phyloP scores from a whole-genome alignment of 2,888 invertebrate genomes.

The Lasioglossum morio region DNA sequence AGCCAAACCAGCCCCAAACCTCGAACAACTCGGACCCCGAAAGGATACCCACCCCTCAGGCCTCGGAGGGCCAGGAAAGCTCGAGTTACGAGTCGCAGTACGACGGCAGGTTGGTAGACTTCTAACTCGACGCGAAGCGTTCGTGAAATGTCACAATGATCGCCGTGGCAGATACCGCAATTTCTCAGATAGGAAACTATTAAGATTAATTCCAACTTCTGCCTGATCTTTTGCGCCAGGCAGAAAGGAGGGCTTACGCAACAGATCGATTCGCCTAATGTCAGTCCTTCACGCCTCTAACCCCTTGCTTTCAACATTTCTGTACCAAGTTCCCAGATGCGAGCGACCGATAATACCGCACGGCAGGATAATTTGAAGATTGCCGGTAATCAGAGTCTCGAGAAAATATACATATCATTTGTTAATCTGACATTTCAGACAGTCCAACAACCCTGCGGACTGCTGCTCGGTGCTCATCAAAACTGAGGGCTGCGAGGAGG shows the following conservation, averaged over 20 bases:
- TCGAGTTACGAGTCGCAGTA: slow-evolving; percentile 84
- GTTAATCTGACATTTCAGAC: slow-evolving; percentile 69
- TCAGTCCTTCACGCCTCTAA: slow-evolving; percentile 25
- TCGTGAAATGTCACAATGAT: slow-evolving; percentile 49
- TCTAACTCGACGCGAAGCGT: not conserved
- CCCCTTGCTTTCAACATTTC: slow-evolving; percentile 19
- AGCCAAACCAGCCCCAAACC: slow-evolving; percentile 81
- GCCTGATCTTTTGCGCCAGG: slow-evolving; percentile 17
- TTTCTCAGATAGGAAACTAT: slow-evolving; percentile 25
- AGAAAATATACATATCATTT: not conserved
- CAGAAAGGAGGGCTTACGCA: slow-evolving; percentile 16
- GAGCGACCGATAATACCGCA: not conserved
- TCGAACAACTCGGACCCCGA: slow-evolving; percentile 81
- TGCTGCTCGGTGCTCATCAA: slow-evolving; percentile 83
- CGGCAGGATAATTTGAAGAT: slow-evolving; percentile 4
- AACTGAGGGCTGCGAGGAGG: slow-evolving; percentile 83
- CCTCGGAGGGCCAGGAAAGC: slow-evolving; percentile 83
- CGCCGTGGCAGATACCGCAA: slow-evolving; percentile 25
- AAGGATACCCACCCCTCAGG: slow-evolving; percentile 82
- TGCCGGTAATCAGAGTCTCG: not conserved
- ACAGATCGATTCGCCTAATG: slow-evolving; percentile 46
- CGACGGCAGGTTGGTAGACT: slow-evolving; percentile 79
- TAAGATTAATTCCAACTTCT: slow-evolving; percentile 37
- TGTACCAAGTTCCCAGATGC: not conserved
- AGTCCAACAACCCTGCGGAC: slow-evolving; percentile 83